Evolutionary conservation across 2,888 invertebrate species (phyloP), one percentile per base, ranked within the genome.

Genomic region (Acanthosoma haemorrhoidale): DNA sequence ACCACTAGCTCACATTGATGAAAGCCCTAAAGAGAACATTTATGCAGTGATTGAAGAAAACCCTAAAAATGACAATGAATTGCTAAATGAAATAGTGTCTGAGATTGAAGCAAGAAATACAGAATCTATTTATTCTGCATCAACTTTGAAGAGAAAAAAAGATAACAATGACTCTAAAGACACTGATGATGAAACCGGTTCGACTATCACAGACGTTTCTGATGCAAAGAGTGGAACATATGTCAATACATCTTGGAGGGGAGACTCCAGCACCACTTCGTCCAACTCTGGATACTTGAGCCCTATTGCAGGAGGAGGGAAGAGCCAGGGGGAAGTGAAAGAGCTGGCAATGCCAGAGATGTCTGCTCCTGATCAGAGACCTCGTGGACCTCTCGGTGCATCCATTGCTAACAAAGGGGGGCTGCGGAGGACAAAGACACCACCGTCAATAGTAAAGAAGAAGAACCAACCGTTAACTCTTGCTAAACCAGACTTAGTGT

Each of bases 1-100:
- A 0, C 84, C 87, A 0, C 77, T 88, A 71, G 84, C 86, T 0
- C 85, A 87, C 74, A 87, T 88, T 61, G 83, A 84, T 73, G 85
- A 84, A 76, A 80, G 80, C 72, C 85, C 86, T 0, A 80, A 80
- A 16, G 92, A 92, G 77, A 92, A 92, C 77, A 93, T 93, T 73
- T 93, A 93, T 78, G 91, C 92, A 0, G 90, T 92, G 0, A 93
- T 93, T 63, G 92, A 93, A 77, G 93, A 93, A 78, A 85, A 86
- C 36, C 87, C 89, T 0, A 82, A 81, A 1, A 81, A 83, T 0
- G 84, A 85, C 68, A 81, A 91, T 83, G 92, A 92, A 0, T 80
- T 94, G 18, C 80, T 94, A 0, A 90, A 91, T 6, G 94, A 94
- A 80, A 94, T 94, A 71, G 93, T 94, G 0, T 87, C 87, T 51